A percentile compares a stretch with the other conserved stretches of the same genome.
phyloP scores from a whole-genome alignment of 2,113 vertebrate genomes.

The Acanthisitta chloris region DNA sequence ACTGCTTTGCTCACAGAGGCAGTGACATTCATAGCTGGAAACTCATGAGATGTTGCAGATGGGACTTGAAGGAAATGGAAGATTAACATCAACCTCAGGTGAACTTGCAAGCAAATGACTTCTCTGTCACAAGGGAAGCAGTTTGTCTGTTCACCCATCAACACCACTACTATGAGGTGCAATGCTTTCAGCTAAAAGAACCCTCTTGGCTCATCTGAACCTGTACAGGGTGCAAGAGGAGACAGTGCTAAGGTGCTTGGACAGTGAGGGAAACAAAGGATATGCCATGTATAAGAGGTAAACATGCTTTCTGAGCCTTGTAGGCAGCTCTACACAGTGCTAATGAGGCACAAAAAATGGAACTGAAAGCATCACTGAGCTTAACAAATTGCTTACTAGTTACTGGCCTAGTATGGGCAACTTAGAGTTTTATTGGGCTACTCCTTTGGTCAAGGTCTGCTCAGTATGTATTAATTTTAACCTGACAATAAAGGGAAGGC shows the following conservation, averaged over 20 bases:
- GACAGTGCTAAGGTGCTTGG: neutral
- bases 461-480: slow-evolving; percentile 24
- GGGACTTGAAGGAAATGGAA: neutral
- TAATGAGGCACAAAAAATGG: neutral
- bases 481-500: slow-evolving; percentile 10
- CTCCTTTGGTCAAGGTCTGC: slow-evolving; percentile 17
- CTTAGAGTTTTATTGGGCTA: neutral
- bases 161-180: neutral
- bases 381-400: slow-evolving; percentile 5
- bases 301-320: neutral
- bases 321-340: neutral
- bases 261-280: neutral
- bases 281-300: neutral
- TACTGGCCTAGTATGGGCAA: neutral
- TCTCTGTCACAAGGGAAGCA: neutral
- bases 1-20: neutral
- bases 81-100: neutral
- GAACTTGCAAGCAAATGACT: neutral
- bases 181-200: neutral
- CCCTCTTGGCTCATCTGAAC: neutral
- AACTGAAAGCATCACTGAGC: neutral
- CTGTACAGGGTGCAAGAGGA: neutral
- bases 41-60: neutral
- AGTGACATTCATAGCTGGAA: neutral
- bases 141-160: neutral